Evolutionary conservation across 2,797 vertebrate species (phyloP).

Genomic region (Helicolenus hilgendorfi): DNA sequence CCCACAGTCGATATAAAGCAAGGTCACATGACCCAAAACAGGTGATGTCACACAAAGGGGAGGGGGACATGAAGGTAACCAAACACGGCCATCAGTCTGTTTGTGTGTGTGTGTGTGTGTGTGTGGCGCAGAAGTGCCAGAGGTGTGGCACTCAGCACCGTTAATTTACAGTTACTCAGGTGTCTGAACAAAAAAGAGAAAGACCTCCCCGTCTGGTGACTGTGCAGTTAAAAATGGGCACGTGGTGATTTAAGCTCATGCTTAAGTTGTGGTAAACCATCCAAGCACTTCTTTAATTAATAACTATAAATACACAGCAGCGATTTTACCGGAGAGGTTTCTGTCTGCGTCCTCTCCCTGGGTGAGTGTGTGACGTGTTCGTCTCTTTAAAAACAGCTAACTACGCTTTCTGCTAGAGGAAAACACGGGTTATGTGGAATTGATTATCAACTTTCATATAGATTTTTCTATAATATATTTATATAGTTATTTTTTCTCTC

Average conservation of each 20-base stretch:
- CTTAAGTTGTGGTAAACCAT: constrained; percentile 99
- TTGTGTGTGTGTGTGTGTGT: constrained; percentile 23
- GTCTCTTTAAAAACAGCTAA: constrained; percentile 89
- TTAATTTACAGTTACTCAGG: constrained; percentile 71
- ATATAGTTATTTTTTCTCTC: constrained; percentile 83
- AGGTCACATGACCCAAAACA: constrained; percentile 82
- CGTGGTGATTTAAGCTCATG: constrained; percentile 99
- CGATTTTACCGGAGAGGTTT: constrained; percentile 88
- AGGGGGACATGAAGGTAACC: constrained; percentile 62
- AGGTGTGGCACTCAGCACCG: constrained; percentile 53
- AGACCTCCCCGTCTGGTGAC: constrained; percentile 70
- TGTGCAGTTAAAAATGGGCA: constrained; percentile 90
- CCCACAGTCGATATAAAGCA: constrained; percentile 80
- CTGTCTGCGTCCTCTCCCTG: constrained; percentile 89
- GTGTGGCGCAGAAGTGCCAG: constrained; percentile 48
- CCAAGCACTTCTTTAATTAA: constrained; percentile 99
- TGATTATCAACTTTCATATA: constrained; percentile 97
- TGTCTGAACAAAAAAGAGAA: constrained; percentile 51
- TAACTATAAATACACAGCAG: constrained; percentile 99
- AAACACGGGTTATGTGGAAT: constrained; percentile 97
- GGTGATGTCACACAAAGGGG: constrained; percentile 71
- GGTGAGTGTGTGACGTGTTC: constrained; percentile 71
- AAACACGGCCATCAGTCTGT: constrained; percentile 44
- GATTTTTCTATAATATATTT: constrained; percentile 90
- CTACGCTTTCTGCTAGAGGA: constrained; percentile 95